Evolutionary conservation across 1,140 invertebrate genomes (phyloP).

Genomic region (Brachionus koreanus): DNA sequence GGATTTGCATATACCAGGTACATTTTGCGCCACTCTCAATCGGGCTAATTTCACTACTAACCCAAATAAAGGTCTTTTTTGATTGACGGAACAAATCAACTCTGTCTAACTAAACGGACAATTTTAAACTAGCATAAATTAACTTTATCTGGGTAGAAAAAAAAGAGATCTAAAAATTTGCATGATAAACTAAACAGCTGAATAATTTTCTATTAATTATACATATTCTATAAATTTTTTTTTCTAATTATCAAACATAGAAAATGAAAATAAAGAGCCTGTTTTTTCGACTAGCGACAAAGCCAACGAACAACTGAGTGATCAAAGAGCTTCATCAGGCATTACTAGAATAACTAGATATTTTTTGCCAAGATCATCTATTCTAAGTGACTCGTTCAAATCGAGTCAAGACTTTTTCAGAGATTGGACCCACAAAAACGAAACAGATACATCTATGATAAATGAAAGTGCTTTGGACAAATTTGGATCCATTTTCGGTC

Average conservation of each 20-base stretch:
- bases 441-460: background rate
- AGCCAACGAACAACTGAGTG: background rate
- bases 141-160: background rate
- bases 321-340: background rate
- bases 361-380: background rate
- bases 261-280: background rate
- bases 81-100: background rate
- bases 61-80: background rate
- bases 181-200: slow-evolving; percentile 10
- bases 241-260: background rate
- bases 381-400: background rate
- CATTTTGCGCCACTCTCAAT: background rate
- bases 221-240: background rate
- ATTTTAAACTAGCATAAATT: background rate
- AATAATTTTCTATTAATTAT: background rate
- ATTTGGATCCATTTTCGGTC: slow-evolving; percentile 23
- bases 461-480: slow-evolving; percentile 9
- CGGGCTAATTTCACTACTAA: background rate
- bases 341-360: background rate
- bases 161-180: slow-evolving; percentile 14
- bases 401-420: background rate
- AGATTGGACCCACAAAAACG: background rate
- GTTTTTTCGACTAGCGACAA: background rate
- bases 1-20: background rate
- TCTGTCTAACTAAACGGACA: background rate